These are phyloP conservation scores for Mythimna ferrago DNA, from an alignment of 2,888 invertebrate genomes.

Conservation along the genomic window DNA sequence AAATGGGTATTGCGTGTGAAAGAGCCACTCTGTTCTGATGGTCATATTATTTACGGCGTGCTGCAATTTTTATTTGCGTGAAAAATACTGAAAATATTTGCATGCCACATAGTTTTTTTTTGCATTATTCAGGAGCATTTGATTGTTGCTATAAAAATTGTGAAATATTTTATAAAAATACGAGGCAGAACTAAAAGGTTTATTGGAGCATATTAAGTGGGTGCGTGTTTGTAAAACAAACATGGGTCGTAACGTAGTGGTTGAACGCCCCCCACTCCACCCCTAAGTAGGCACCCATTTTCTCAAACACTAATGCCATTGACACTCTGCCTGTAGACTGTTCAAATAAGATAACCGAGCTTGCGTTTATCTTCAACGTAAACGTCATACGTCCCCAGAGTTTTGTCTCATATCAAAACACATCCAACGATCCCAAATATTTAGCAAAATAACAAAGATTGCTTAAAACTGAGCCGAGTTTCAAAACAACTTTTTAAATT, in stretches of 20 bases:
- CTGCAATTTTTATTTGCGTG: slow-evolving; percentile 7
- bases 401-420: slow-evolving; percentile 34
- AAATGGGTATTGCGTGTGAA: slow-evolving; percentile 36
- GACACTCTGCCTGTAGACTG: slow-evolving; percentile 56
- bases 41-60: slow-evolving; percentile 27
- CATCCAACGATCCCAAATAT: slow-evolving; percentile 25
- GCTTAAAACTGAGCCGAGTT: slow-evolving; percentile 15
- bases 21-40: slow-evolving; percentile 25
- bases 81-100: slow-evolving; percentile 40
- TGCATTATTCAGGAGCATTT: slow-evolving; percentile 39
- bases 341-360: slow-evolving; percentile 71
- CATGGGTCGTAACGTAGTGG: not conserved
- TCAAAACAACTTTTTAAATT: slow-evolving; percentile 36
- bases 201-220: not conserved
- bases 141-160: slow-evolving; percentile 24
- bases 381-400: slow-evolving; percentile 4
- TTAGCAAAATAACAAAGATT: slow-evolving; percentile 28
- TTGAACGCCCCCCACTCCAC: not conserved
- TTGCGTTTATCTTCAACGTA: slow-evolving; percentile 37
- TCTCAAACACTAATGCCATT: slow-evolving; percentile 36
- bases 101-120: slow-evolving; percentile 26
- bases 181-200: not conserved
- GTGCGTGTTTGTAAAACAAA: slow-evolving; percentile 4
- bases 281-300: slow-evolving; percentile 22
- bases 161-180: slow-evolving; percentile 14